Base-by-base conservation (phyloP, 2,888 invertebrate genomes). In the Napeogenes sylphis region DNA sequence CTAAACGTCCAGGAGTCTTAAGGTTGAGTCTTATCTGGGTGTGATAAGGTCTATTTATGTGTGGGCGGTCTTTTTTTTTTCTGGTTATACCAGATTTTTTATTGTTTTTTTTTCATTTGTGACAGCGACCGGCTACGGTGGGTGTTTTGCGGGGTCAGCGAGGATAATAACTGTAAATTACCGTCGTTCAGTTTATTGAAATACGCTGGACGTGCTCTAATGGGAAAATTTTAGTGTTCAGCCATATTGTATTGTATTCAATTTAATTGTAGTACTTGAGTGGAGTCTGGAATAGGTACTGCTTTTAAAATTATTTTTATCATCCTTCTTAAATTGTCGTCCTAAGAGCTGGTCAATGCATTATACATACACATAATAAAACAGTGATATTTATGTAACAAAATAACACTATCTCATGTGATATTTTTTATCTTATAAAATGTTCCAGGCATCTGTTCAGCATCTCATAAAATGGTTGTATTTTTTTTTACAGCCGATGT, bases 161-260 rank as follows among this genome's bases (percentile, higher is more conserved):
- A 82, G 82, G 87, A 86, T 90, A 90, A 90, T 90, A 90, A 90
- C 89, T 85, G 89, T 89, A 90, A 89, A 90, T 90, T 88, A 90
- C 89, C 84, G 82, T 85, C 83, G 80, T 82, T 81, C 76, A 83
- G 80, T 82, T 89, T 90, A 90, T 90, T 89, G 90, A 90, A 90
- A 86, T 84, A 81, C 79, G 80, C 79, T 75, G 80, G 82, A 81
- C 81, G 77, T 78, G 78, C 82, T 82, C 84, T 87, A 87, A 85
- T 86, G 82, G 79, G 78, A 76, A 78, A 79, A 75, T 77, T 75
- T 80, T 80, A 75, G 74, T 75, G 73, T 73, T 73, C 68, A 61
- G 55, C 59, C 59, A 30, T 51, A 51, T 21, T 14, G 47, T 30
- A 51, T 30, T 51, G 21, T 30, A n/a, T 30, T 51, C 30, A 30